Evolutionary conservation across 2,113 vertebrate genomes (phyloP).

Genomic region (Platichthys flesus): DNA sequence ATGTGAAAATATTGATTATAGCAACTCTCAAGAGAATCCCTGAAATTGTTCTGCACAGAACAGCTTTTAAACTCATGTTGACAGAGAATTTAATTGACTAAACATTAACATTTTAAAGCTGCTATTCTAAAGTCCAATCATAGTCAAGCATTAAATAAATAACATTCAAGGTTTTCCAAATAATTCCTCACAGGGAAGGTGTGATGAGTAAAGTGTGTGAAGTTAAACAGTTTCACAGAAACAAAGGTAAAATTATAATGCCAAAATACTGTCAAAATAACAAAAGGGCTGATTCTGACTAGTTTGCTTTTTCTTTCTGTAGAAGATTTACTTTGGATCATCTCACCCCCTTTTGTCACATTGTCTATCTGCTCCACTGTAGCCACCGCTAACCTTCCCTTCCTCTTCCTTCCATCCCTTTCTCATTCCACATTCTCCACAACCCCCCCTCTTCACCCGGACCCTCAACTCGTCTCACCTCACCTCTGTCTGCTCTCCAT

Average conservation of each 20-base stretch:
- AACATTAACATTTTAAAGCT: neutral
- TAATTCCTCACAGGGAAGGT: neutral
- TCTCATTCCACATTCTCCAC: neutral
- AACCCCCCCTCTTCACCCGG: neutral
- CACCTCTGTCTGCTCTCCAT: slow-evolving; percentile 54
- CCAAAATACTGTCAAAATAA: neutral
- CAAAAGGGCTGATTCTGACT: neutral
- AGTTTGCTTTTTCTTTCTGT: neutral
- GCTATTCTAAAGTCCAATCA: neutral
- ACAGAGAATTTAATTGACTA: neutral
- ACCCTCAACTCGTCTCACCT: slow-evolving; percentile 41
- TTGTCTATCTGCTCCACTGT: slow-evolving; percentile 17
- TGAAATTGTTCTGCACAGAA: neutral
- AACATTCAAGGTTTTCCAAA: neutral
- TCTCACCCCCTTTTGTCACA: slow-evolving; percentile 12
- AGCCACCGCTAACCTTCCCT: slow-evolving; percentile 1
- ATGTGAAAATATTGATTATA: neutral
- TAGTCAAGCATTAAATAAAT: neutral
- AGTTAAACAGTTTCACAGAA: neutral
- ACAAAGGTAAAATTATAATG: neutral
- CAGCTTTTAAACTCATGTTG: neutral
- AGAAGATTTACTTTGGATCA: neutral
- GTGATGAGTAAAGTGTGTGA: neutral
- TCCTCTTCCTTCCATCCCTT: neutral
- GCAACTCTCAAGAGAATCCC: neutral